Conservation (phyloP, 2,888 invertebrate genomes). For the Exocentrus adspersus region DNA sequence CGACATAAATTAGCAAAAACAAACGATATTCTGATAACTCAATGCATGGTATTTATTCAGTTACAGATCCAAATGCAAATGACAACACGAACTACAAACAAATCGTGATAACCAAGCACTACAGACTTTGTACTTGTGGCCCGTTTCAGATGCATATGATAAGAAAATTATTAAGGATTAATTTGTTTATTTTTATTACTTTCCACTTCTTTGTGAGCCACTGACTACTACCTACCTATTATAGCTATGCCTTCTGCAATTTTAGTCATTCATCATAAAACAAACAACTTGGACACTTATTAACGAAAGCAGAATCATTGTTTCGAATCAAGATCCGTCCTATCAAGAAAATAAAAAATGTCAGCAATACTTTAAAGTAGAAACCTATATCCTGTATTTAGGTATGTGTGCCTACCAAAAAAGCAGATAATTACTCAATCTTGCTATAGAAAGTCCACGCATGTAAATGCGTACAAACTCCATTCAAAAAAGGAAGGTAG, state of each 20-base stretch:
- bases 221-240: too few relatives aligned
- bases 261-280: too few relatives aligned
- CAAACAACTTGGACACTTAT: too few relatives aligned
- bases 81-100: constrained; percentile 52
- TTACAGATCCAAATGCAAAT: constrained; percentile 55
- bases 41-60: constrained; percentile 54
- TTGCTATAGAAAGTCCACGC: constrained; percentile 16
- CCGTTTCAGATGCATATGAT: constrained; percentile 41
- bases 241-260: too few relatives aligned
- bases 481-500: constrained; percentile 22
- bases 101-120: constrained; percentile 54
- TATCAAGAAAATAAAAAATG: too few relatives aligned
- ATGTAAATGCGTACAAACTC: constrained; percentile 17
- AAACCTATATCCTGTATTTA: too few relatives aligned
- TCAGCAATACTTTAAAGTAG: too few relatives aligned
- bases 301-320: too few relatives aligned
- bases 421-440: constrained; percentile 13
- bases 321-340: too few relatives aligned
- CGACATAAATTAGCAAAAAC: constrained; percentile 53
- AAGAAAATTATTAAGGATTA: constrained; percentile 38
- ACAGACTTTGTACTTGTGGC: constrained; percentile 42
- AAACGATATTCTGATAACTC: constrained; percentile 56
- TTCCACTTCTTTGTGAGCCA: neutral
- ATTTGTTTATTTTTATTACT: constrained; percentile 19
- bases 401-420: too few relatives aligned